Evolutionary conservation across 2,797 vertebrate genomes (phyloP).

Genomic region (Cryptoblepharus egeriae): DNA sequence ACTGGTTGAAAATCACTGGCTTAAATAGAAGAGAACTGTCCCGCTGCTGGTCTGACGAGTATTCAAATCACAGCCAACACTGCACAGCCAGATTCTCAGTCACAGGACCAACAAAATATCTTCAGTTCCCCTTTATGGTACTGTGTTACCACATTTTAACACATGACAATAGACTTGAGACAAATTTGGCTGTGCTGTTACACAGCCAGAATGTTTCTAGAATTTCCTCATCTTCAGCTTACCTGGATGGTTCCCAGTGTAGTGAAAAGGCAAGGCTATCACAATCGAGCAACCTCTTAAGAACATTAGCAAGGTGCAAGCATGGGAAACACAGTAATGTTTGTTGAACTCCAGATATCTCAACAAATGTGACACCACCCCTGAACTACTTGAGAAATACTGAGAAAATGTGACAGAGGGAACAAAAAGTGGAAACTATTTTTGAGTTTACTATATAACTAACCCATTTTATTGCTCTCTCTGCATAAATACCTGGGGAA

Average conservation of each 20-base stretch:
- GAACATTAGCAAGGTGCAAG: neutral
- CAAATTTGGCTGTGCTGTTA: neutral
- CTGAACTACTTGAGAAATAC: neutral
- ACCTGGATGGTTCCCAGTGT: neutral
- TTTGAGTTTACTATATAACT: too few relatives aligned
- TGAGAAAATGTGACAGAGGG: neutral
- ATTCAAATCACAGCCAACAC: neutral
- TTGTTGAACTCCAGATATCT: neutral
- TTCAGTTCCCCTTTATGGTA: too few relatives aligned
- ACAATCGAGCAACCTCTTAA: neutral
- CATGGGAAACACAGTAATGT: neutral
- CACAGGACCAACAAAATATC: too few relatives aligned
- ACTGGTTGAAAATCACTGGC: too few relatives aligned
- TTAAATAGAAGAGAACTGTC: neutral
- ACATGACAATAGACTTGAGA: too few relatives aligned
- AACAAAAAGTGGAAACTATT: too few relatives aligned
- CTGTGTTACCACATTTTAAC: neutral
- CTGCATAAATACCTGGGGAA: too few relatives aligned
- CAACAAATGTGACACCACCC: neutral
- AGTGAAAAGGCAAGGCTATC: neutral
- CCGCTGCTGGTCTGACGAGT: neutral
- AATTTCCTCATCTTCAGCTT: neutral
- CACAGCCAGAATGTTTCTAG: neutral
- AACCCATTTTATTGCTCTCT: too few relatives aligned
- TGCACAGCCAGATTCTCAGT: too few relatives aligned